A percentile compares a stretch with the other conserved stretches of the same genome.
Conservation (phyloP, 35 echinoderm and acorn worm species). For the Eucidaris tribuloides region DNA sequence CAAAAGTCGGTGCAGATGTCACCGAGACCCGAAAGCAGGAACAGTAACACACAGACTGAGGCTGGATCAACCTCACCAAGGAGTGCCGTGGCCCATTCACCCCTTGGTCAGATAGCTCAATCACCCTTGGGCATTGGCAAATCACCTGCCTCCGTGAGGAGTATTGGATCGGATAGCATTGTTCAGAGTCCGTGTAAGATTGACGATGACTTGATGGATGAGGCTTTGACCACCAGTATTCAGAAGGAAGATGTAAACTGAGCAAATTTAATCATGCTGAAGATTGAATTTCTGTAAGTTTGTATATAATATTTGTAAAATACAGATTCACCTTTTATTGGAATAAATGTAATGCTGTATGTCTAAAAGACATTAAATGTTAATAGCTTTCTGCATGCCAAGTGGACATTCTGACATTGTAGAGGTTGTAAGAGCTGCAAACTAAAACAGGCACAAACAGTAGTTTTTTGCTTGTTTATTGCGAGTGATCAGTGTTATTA, state of each 20-base stretch:
- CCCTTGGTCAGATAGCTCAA: conserved; percentile 47
- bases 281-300: too few species aligned
- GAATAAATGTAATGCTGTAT: too few species aligned
- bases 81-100: conserved; percentile 38
- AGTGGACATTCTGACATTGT: too few species aligned
- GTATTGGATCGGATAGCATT: background rate
- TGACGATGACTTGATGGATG: conserved; percentile 98
- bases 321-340: too few species aligned
- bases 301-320: too few species aligned
- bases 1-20: conserved; percentile 14
- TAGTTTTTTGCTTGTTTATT: too few species aligned
- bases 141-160: conserved; percentile 55
- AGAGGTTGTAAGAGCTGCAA: too few species aligned
- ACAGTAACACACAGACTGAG: conserved; percentile 38
- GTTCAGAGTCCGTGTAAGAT: conserved; percentile 75
- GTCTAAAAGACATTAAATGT: too few species aligned
- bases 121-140: conserved; percentile 56
- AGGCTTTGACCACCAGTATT: conserved; percentile 54
- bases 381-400: too few species aligned
- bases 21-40: conserved; percentile 8
- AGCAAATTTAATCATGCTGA: too few species aligned
- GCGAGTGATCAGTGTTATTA: too few species aligned
- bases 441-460: too few species aligned
- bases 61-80: conserved; percentile 28
- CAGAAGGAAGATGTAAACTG: background rate